Conservation (phyloP, 2,113 vertebrate species). For the Heptranchias perlo region DNA sequence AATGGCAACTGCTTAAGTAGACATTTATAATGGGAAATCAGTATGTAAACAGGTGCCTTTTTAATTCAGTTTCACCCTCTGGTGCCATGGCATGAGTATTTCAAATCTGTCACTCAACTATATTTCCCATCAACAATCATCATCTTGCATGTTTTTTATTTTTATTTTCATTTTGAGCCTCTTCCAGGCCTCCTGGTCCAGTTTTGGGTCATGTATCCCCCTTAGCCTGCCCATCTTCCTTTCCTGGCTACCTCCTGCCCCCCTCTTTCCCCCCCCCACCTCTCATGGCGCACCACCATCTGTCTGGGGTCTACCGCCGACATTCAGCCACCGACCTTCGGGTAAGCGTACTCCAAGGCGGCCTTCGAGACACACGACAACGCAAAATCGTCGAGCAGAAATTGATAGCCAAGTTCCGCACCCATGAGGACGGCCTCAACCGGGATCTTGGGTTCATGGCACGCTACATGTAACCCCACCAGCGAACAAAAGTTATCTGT, state of each 20-base stretch:
- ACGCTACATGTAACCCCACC: too few relatives aligned
- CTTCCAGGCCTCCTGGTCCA: background rate
- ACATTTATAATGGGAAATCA: background rate
- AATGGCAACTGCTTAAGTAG: background rate
- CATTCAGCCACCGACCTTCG: too few relatives aligned
- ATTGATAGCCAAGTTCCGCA: too few relatives aligned
- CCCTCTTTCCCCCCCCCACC: background rate
- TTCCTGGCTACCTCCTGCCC: background rate
- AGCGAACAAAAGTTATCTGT: too few relatives aligned
- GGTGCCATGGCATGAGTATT: background rate
- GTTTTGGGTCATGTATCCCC: background rate
- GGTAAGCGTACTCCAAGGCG: too few relatives aligned
- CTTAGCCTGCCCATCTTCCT: too few relatives aligned
- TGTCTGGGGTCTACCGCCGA: background rate
- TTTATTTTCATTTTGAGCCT: background rate
- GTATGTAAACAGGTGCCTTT: background rate
- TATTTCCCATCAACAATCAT: background rate
- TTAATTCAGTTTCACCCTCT: background rate
- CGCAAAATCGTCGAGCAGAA: too few relatives aligned
- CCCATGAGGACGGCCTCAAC: too few relatives aligned
- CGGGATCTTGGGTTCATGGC: too few relatives aligned
- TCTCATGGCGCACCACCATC: background rate
- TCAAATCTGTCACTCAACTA: background rate
- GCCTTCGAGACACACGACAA: too few relatives aligned
- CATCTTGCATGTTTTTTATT: background rate